Evolutionary conservation across 2,888 invertebrate species (phyloP), one percentile per base, ranked within the genome.

Genomic region (Sericinus montela): DNA sequence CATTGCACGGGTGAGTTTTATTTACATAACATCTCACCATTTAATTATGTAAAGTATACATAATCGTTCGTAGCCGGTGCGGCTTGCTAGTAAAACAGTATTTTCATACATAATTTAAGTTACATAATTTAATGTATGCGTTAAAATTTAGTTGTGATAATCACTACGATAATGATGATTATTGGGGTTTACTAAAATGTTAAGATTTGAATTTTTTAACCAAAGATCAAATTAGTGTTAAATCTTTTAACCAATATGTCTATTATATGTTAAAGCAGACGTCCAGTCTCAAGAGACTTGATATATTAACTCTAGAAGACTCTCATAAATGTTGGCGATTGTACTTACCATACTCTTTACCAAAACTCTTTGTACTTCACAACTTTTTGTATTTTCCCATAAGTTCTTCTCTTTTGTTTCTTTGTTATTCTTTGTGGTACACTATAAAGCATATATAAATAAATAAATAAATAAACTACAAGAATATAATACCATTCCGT

Each of bases 261-360:
- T n/a, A 13, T n/a, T 6, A 29, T 6, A 7, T 11, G n/a, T n/a
- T 7, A 25, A 25, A 8, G 25, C 25, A 25, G 7, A 25, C 8
- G 25, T 25, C 25, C 25, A 25, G 8, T 25, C 25, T 2, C 25
- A 2, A 25, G 19, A 19, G 8, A 6, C 7, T 25, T 1, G 8
- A 25, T 11, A 32, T 32, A 11, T 11, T n/a, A 11, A 11, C 11
- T n/a, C n/a, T 4, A 32, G 32, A 32, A 32, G 11, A 6, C 4
- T 13, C 9, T 30, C n/a, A n/a, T n/a, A n/a, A n/a, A 7, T 32
- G 32, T 51, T 52, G 58, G 58, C 56, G 38, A 34, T 52, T 45
- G 53, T 58, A 58, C 58, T 58, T 58, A 57, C 44, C 45, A 43
- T 48, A 44, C 44, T 48, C 40, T 3, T 19, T 19, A 19, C 19